Conservation (phyloP, 2,113 vertebrate genomes). For the Oreocharis arfaki region DNA sequence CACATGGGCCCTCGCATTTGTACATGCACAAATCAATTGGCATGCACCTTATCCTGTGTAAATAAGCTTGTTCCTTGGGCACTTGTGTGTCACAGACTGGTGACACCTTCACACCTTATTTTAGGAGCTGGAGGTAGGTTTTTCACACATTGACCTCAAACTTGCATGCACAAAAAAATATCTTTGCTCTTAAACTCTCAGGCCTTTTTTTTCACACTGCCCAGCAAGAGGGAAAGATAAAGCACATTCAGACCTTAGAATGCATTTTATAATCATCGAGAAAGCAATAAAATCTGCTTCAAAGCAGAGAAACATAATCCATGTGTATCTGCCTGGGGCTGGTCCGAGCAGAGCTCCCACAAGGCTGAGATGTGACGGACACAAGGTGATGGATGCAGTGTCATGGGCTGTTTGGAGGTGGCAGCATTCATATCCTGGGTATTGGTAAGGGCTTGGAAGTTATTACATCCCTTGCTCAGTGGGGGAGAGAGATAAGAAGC, state of each 20-base stretch:
- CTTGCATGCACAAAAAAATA: fast-evolving
- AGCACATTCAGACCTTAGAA: neutral
- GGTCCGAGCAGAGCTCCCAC: neutral
- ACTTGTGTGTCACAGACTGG: neutral
- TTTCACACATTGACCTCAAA: neutral
- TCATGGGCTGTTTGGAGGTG: neutral
- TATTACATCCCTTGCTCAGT: neutral
- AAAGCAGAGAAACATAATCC: neutral
- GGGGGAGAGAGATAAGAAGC: constrained; percentile 6
- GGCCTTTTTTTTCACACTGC: neutral
- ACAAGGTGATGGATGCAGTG: neutral
- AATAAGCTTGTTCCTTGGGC: neutral
- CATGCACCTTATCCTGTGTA: neutral
- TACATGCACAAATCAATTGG: neutral
- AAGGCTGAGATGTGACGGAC: neutral
- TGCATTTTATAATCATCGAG: neutral
- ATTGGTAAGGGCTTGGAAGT: neutral
- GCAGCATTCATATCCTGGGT: neutral
- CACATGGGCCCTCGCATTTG: neutral
- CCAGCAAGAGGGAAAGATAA: neutral
- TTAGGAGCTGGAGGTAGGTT: neutral
- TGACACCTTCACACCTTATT: neutral
- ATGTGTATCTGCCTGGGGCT: neutral
- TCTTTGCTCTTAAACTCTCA: neutral
- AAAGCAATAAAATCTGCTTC: neutral